Evolutionary conservation across 2,888 invertebrate genomes (phyloP).

Genomic region (Chrysina gloriosa): DNA sequence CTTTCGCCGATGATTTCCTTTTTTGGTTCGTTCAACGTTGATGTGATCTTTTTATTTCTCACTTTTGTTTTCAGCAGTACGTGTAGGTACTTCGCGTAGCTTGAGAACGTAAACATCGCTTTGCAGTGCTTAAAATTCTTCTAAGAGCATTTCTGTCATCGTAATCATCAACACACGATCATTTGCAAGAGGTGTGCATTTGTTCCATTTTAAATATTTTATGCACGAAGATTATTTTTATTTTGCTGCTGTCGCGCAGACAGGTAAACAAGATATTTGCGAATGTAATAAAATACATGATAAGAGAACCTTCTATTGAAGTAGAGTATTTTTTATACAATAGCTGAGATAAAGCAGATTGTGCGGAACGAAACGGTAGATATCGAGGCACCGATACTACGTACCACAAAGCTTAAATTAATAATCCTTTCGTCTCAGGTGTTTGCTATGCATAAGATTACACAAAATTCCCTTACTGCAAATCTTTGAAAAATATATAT

Average conservation of each 20-base stretch:
- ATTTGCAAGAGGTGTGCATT: not conserved
- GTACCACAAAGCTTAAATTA: not conserved
- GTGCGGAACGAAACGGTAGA: not conserved
- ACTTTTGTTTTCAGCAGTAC: conserved; percentile 20
- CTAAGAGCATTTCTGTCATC: conserved; percentile 1
- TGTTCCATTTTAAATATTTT: conserved; percentile 4
- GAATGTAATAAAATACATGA: conserved; percentile 22
- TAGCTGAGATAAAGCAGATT: conserved; percentile 26
- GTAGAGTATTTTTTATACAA: conserved; percentile 23
- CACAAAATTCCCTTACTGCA: no score
- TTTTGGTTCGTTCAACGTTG: conserved; percentile 20
- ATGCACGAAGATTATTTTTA: conserved; percentile 2
- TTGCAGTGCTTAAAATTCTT: conserved; percentile 15
- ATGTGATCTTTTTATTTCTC: conserved; percentile 15
- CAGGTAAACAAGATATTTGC: conserved; percentile 34
- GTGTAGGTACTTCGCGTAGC: conserved; percentile 1
- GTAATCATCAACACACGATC: not conserved
- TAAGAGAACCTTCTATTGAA: conserved; percentile 21
- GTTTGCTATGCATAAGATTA: no score
- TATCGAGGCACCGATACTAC: conserved; percentile 18
- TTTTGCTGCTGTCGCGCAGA: conserved; percentile 6
- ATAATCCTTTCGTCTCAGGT: not conserved
- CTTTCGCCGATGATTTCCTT: conserved; percentile 23
- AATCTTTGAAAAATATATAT: no score
- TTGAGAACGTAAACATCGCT: conserved; percentile 16